phyloP scores from a whole-genome alignment of 2,113 vertebrate species.

The Brachyhypopomus gauderio region DNA sequence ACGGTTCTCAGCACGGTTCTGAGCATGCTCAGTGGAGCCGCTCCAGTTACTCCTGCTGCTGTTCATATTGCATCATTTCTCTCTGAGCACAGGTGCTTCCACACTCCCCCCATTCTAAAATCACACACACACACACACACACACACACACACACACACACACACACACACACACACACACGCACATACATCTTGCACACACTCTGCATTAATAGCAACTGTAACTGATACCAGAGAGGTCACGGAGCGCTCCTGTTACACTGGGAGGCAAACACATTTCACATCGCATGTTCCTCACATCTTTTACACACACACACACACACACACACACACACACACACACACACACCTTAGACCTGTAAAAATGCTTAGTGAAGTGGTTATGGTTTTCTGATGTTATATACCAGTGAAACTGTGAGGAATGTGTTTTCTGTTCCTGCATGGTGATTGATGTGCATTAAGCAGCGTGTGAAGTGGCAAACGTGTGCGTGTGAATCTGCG shows the following conservation, averaged over 20 bases:
- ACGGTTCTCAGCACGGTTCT: constrained; percentile 23
- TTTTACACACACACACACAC: not conserved
- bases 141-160: not conserved
- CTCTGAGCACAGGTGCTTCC: constrained; percentile 40
- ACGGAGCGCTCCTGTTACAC: too few species aligned
- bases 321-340: constrained; percentile 18
- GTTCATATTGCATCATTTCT: constrained; percentile 42
- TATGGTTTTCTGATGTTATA: constrained; percentile 7
- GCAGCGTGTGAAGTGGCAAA: constrained; percentile 3
- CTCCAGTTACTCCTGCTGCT: constrained; percentile 35
- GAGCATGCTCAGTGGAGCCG: constrained; percentile 34
- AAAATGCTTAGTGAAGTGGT: not conserved
- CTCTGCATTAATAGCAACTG: too few species aligned
- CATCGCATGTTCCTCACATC: too few species aligned
- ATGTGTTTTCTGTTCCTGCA: constrained; percentile 7
- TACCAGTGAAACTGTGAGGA: constrained; percentile 30
- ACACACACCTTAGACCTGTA: not conserved
- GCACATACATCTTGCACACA: constrained; percentile 11
- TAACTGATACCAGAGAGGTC: too few species aligned
- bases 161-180: not conserved
- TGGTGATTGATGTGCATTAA: constrained; percentile 18
- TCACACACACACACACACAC: constrained; percentile 24
- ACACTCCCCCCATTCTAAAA: constrained; percentile 30
- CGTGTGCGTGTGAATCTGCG: not conserved
- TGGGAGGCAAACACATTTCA: too few species aligned